These are phyloP conservation scores for Nyctereutes procyonoides DNA, from an alignment of 2,113 vertebrate species.

Conservation along the genomic window DNA sequence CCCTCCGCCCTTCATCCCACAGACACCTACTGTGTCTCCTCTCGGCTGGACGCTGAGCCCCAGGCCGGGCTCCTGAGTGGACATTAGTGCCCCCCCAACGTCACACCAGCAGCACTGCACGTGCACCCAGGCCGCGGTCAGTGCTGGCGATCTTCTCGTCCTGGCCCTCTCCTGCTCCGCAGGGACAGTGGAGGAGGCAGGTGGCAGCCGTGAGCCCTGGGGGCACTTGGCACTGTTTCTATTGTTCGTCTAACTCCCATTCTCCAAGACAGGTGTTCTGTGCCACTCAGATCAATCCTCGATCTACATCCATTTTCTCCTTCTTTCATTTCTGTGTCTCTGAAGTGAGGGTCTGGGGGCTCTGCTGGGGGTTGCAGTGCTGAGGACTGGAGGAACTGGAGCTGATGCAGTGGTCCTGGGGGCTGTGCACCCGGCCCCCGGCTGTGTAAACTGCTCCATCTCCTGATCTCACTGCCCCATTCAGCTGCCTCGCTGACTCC, in stretches of 20 bases:
- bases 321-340: neutral
- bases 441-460: accelerated
- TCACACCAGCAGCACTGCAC: neutral
- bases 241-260: neutral
- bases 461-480: accelerated
- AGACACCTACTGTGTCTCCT: neutral
- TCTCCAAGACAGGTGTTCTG: neutral
- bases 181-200: neutral
- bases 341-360: neutral
- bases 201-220: neutral
- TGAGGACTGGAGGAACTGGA: neutral
- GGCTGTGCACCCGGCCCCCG: too few species aligned
- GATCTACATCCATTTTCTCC: neutral
- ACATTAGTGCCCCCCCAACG: accelerated
- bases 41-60: accelerated
- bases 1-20: neutral
- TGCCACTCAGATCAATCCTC: too few species aligned
- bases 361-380: neutral
- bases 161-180: neutral
- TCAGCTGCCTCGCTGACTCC: neutral
- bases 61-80: accelerated
- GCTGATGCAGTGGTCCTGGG: accelerated
- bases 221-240: neutral
- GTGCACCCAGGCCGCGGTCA: neutral
- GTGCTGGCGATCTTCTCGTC: neutral